Evolutionary conservation across 53 echinoderm and acorn worm species (phyloP).

Genomic region (Zoroaster sp.): DNA sequence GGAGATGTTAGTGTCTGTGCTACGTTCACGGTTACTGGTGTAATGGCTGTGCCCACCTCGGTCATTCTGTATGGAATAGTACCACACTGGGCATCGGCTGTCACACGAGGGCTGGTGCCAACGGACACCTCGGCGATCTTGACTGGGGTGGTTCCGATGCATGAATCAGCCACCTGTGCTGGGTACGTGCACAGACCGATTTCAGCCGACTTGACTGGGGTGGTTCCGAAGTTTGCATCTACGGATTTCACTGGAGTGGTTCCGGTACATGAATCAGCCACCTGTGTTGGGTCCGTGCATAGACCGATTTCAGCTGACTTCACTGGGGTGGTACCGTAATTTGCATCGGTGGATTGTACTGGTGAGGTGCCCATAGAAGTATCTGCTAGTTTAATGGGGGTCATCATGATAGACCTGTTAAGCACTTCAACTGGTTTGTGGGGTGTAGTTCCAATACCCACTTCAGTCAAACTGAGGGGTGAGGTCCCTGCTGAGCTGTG

Average conservation of each 20-base stretch:
- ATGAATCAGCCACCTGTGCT: constrained; percentile 6
- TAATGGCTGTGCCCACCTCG: constrained; percentile 21
- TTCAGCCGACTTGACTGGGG: constrained; percentile 15
- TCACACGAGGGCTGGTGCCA: constrained; percentile 8
- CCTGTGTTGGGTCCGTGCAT: constrained; percentile 44
- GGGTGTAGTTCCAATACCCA: constrained; percentile 32
- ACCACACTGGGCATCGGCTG: constrained; percentile 30
- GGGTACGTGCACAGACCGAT: constrained; percentile 52
- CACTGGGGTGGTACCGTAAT: constrained; percentile 25
- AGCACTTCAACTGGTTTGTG: not conserved
- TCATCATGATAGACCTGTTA: not conserved
- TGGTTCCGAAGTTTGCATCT: constrained; percentile 29
- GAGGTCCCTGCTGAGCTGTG: not conserved
- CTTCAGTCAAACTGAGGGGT: not conserved
- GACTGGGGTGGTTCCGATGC: not conserved
- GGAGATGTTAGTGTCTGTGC: constrained; percentile 52
- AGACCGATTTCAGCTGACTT: constrained; percentile 2
- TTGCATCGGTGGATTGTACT: not conserved
- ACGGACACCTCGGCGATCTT: constrained; percentile 24
- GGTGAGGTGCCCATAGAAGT: not conserved
- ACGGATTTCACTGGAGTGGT: not conserved
- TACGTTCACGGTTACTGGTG: constrained; percentile 30
- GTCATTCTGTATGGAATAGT: constrained; percentile 25
- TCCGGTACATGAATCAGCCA: constrained; percentile 25
- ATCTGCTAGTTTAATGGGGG: not conserved